Evolutionary conservation across 2,888 invertebrate genomes (phyloP).

Genomic region (Apantesis nais): DNA sequence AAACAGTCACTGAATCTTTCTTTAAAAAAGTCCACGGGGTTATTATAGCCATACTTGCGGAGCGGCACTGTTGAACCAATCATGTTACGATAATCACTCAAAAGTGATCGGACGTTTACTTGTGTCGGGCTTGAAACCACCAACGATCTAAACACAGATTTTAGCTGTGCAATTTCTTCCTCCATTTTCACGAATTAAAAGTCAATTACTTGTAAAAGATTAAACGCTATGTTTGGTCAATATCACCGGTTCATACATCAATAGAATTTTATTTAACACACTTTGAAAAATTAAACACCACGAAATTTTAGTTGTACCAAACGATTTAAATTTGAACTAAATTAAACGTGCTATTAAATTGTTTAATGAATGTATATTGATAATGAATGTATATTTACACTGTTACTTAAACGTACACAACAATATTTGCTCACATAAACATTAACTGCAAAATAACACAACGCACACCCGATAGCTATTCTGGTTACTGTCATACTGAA

Average conservation of each 20-base stretch:
- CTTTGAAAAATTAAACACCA: neutral
- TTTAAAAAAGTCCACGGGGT: conserved; percentile 63
- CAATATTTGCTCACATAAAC: neutral
- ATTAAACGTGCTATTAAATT: neutral
- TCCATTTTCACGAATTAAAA: conserved; percentile 54
- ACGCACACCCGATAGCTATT: no score
- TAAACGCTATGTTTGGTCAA: neutral
- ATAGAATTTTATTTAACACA: neutral
- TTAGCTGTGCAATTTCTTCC: conserved; percentile 64
- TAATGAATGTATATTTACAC: neutral
- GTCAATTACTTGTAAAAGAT: neutral
- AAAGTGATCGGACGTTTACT: conserved; percentile 64
- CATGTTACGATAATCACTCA: conserved; percentile 71
- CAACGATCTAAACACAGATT: conserved; percentile 67
- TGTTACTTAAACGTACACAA: neutral
- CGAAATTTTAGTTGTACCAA: neutral
- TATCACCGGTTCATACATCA: neutral
- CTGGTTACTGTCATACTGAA: no score
- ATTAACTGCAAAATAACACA: no score
- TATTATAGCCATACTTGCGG: conserved; percentile 64
- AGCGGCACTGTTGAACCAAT: conserved; percentile 65
- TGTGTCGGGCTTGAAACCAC: conserved; percentile 75
- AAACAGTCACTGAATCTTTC: conserved; percentile 73
- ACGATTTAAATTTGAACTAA: neutral
- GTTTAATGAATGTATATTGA: neutral